Evolutionary conservation across 1,140 invertebrate genomes (phyloP), one percentile per base, ranked within the genome.

Genomic region (Ylistrum balloti): DNA sequence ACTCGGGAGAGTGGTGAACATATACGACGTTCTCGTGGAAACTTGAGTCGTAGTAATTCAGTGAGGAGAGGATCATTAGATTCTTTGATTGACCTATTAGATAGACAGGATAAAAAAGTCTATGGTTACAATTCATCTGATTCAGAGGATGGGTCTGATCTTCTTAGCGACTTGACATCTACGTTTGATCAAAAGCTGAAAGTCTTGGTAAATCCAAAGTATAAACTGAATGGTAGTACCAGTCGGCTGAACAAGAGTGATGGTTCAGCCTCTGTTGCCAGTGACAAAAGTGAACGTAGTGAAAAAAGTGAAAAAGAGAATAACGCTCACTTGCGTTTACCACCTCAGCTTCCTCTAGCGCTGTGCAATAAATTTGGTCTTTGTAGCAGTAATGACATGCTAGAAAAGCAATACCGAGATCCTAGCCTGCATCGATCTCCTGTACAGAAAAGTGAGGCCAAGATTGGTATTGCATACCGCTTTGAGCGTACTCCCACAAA

Each of bases 181-280:
- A 97, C 97, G 5, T 97, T 98, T 93, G 98, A 98, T 94, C 97
- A 97, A 90, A 98, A 98, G 96, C 96, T 98, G 94, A 97, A 97
- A 85, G 97, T 97, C 28, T 93, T 98, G 85, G 95, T 95, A 17
- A 96, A 94, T 86, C 95, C 93, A 28, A 95, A 94, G 91, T 94
- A 93, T 90, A 93, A 93, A 56, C 92, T 95, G 2, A 92, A 91
- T 74, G 91, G 92, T 33, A 90, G 90, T 56, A 88, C 90, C 28
- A 91, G 98, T 95, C 97, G 97, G 94, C 98, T 98, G 95, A 97
- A 98, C 89, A 94, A 93, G 97, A 97, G 13, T 97, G 98, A 86
- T 32, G 90, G 91, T 86, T 88, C 89, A 20, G 86, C 45, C 86
- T 91, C 90, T 28, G 88, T 86, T 35, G 28, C 87, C 2, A 87